Evolutionary conservation across 2,888 invertebrate genomes (phyloP), one percentile per base, ranked within the genome.

Genomic region (Callyntrura guangdongensis): DNA sequence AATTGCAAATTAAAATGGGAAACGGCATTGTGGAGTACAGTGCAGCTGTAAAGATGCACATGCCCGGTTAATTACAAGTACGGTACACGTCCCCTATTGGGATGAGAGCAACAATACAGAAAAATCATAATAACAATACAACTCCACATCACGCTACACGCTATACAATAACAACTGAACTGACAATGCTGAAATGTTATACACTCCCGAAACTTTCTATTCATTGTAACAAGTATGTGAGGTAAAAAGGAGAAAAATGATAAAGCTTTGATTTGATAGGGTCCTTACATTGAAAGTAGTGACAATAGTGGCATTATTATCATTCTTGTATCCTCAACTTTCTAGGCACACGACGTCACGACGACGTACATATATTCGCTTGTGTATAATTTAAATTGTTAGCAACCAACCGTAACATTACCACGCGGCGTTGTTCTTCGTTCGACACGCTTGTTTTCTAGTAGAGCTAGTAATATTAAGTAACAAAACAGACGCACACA

Each of bases 41-140:
- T 36, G 6, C 27, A 36, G 69, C 67, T 11, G n/a, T n/a, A 36
- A 2, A 36, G 2, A 6, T 36, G 36, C 36, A 36, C 36, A 36
- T 36, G 36, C 36, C 6, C 36, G 36, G 36, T 36, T 4, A 36
- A 4, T 36, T 4, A 36, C 36, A 36, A 6, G 36, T 36, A 6
- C 6, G 6, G 36, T 36, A 36, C 6, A 6, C 36, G 3, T 36
- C 6, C 6, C 2, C 36, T 17, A 64, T 67, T 27, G 27, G 6
- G 36, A n/a, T n/a, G 2, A 36, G 20, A 6, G 14, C 22, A 27
- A 77, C 53, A 53, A 53, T 69, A 45, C 25, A 25, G 49, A 5
- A 53, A 77, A 77, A 53, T 56, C 25, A 77, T 25, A 77, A 49
- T 77, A 53, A 77, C 53, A 53, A 53, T 77, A 53, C 53, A 25